Evolutionary conservation across 2,888 invertebrate species (phyloP), one percentile per base, ranked within the genome.

Genomic region (Palloptera scutellata): DNA sequence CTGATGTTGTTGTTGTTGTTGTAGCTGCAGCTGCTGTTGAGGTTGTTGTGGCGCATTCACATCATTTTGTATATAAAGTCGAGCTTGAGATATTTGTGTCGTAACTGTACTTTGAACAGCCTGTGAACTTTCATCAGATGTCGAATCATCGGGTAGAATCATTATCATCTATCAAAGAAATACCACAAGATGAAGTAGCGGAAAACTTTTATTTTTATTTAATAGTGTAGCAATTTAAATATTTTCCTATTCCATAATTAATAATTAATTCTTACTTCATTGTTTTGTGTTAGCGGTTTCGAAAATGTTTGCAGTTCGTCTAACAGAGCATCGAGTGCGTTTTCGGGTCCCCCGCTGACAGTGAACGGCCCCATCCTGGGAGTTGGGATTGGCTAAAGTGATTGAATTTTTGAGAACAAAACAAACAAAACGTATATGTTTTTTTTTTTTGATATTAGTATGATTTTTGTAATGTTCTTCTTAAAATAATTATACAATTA

Each of bases 281-380:
- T 77, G 70, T 76, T 77, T 73, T 75, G 81, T 74, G 79, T 79
- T 74, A 83, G 86, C 61, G 94, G 94, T 83, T 92, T 91, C 65
- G 94, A 91, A 85, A 95, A 95, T 43, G 95, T 95, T 86, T 95
- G 94, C 74, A 95, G 88, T 86, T 96, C 95, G 86, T 95, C 95
- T 93, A 96, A 87, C 92, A 96, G 86, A 91, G 94, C 94, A 91
- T 96, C 96, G 92, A 96, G 94, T 91, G 95, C 94, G 92, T 95
- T 96, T 91, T 95, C 95, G 89, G 94, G 85, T 86, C 86, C 83
- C 86, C 85, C 84, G 87, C 88, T 87, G 87, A 86, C 78, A 87
- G 86, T 74, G 87, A 87, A 83, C 86, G 86, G 74, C 87, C 88
- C 86, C 88, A 90, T 81, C 87, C 89, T 85, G 86, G 87, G 86